These are phyloP conservation scores for Malthinus flaveolus DNA, from an alignment of 2,888 invertebrate genomes.

Conservation along the genomic window DNA sequence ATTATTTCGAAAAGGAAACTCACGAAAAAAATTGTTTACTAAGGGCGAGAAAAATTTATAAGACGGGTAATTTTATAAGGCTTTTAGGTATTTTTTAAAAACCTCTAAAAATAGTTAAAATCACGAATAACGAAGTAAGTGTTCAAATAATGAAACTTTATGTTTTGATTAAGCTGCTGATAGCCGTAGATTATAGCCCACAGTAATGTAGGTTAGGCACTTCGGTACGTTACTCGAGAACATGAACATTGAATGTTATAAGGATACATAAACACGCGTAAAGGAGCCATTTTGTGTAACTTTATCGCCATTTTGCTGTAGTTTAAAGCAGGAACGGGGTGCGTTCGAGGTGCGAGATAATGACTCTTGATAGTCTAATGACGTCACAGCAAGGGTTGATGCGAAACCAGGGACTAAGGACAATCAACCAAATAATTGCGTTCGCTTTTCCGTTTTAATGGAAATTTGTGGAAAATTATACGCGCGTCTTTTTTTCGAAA, in stretches of 20 bases:
- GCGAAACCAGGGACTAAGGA: conserved; percentile 31
- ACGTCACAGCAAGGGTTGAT: conserved; percentile 36
- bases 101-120: conserved; percentile 20
- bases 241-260: conserved; percentile 49
- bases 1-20: too few relatives aligned
- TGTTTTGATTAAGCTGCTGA: conserved; percentile 46
- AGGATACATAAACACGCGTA: conserved; percentile 56
- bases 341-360: conserved; percentile 53
- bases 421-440: conserved; percentile 30
- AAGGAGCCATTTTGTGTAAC: conserved; percentile 55
- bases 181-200: conserved; percentile 44
- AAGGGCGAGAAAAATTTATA: neutral
- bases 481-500: too few relatives aligned
- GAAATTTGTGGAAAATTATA: too few relatives aligned
- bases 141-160: conserved; percentile 35
- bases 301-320: conserved; percentile 53
- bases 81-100: neutral
- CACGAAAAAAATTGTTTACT: too few relatives aligned
- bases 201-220: conserved; percentile 45
- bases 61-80: neutral
- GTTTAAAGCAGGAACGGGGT: conserved; percentile 49
- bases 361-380: conserved; percentile 52
- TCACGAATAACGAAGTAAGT: conserved; percentile 36
- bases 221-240: conserved; percentile 45
- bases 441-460: conserved; percentile 25